Conservation (phyloP, 2,113 vertebrate genomes). For the Drymodes brunneopygia region DNA sequence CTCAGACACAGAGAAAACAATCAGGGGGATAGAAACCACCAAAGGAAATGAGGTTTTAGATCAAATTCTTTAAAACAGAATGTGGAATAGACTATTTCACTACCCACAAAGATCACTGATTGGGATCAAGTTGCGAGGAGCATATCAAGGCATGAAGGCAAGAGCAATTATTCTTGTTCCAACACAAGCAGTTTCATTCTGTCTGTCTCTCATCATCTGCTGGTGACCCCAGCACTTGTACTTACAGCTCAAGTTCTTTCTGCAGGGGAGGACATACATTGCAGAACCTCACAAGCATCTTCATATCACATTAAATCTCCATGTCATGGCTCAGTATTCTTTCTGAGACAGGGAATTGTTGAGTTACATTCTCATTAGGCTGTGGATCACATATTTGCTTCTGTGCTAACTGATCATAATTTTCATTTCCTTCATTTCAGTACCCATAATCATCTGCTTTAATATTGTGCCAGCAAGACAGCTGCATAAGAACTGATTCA, state of each 20-base stretch:
- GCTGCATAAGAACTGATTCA: neutral
- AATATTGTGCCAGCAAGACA: conserved; percentile 20
- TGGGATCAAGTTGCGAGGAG: neutral
- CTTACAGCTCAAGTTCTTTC: neutral
- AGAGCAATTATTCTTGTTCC: neutral
- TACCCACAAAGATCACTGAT: neutral
- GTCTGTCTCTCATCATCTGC: neutral
- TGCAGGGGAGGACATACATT: neutral
- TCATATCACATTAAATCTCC: neutral
- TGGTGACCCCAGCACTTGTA: neutral
- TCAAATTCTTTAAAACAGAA: neutral
- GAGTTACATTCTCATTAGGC: neutral
- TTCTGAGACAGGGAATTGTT: neutral
- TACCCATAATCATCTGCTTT: neutral
- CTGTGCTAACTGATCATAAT: neutral
- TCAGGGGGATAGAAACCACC: neutral
- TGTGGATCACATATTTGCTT: neutral
- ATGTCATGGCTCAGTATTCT: neutral
- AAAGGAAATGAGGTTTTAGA: neutral
- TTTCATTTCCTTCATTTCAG: conserved; percentile 20
- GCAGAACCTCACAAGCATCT: neutral
- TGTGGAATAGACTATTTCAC: neutral
- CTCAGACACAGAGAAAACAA: neutral
- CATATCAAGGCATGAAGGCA: neutral
- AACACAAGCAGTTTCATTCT: neutral